These are phyloP conservation scores for Peromyscus attwateri DNA, from an alignment of 2,797 vertebrate genomes.

Conservation along the genomic window DNA sequence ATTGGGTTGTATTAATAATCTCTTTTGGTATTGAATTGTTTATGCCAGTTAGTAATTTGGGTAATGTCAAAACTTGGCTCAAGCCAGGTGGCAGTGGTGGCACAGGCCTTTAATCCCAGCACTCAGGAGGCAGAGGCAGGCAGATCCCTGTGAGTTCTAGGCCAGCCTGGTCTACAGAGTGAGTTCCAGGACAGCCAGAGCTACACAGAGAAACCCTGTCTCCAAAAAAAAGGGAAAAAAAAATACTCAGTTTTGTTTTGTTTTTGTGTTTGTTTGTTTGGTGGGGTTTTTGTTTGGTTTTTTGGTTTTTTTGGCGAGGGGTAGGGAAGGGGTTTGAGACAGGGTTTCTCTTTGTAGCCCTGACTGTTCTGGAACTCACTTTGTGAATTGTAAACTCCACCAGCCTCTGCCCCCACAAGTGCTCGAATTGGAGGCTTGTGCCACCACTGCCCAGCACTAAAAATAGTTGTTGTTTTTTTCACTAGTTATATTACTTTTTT, in stretches of 20 bases:
- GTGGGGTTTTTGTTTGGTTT: background rate
- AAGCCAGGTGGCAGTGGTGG: background rate
- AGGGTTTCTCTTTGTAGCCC: background rate
- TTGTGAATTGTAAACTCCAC: background rate
- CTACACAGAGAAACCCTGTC: background rate
- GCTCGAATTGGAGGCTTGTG: background rate
- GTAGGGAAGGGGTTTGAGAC: background rate
- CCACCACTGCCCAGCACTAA: background rate
- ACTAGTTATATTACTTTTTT: background rate
- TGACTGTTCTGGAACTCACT: background rate
- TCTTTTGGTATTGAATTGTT: background rate
- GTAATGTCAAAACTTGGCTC: slow-evolving; percentile 15
- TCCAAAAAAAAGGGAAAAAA: no score
- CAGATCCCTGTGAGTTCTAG: background rate
- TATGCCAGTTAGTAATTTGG: slow-evolving; percentile 49
- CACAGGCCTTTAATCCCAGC: background rate
- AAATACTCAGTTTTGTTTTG: background rate
- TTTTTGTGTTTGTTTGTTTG: background rate
- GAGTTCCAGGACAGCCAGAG: background rate
- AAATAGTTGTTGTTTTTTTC: background rate
- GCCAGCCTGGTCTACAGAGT: background rate
- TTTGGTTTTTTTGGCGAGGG: no score
- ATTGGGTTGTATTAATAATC: background rate
- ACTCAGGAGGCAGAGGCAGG: background rate
- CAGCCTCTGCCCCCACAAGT: background rate